These are phyloP conservation scores for Zootermopsis nevadensis DNA, from an alignment of 2,888 invertebrate genomes.

Conservation along the genomic window DNA sequence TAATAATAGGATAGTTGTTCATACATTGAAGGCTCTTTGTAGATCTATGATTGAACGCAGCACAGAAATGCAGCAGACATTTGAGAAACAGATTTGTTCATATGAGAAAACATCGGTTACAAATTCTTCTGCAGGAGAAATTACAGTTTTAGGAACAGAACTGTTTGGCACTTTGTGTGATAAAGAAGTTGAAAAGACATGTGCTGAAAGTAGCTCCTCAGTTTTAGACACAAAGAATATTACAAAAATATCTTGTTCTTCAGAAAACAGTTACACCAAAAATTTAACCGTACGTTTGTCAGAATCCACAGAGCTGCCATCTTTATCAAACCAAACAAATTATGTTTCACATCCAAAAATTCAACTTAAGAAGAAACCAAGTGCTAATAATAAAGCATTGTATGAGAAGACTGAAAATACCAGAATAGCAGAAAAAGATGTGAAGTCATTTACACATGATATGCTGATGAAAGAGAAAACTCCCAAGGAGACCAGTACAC, in stretches of 20 bases:
- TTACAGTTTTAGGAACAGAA: background rate
- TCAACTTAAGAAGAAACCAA: background rate
- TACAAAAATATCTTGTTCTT: background rate
- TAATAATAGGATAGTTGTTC: background rate
- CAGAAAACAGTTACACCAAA: background rate
- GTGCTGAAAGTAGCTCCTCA: background rate
- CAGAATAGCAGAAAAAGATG: background rate
- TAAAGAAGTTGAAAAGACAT: too few relatives aligned
- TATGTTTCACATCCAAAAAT: background rate
- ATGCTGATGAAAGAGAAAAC: background rate
- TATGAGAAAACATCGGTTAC: too few relatives aligned
- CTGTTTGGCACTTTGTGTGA: too few relatives aligned
- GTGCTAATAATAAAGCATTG: too few relatives aligned
- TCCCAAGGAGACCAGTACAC: background rate
- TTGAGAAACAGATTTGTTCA: too few relatives aligned
- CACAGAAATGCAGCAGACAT: background rate
- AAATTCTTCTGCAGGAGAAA: background rate
- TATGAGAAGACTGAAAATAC: background rate
- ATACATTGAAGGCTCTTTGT: conserved; percentile 5
- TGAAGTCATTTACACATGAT: background rate
- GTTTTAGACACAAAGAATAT: background rate
- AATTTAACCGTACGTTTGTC: background rate
- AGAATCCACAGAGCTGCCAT: background rate
- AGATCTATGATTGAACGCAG: background rate
- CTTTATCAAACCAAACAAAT: background rate